Base-by-base conservation (phyloP, 2,113 vertebrate genomes). In the Corythaixoides concolor region DNA sequence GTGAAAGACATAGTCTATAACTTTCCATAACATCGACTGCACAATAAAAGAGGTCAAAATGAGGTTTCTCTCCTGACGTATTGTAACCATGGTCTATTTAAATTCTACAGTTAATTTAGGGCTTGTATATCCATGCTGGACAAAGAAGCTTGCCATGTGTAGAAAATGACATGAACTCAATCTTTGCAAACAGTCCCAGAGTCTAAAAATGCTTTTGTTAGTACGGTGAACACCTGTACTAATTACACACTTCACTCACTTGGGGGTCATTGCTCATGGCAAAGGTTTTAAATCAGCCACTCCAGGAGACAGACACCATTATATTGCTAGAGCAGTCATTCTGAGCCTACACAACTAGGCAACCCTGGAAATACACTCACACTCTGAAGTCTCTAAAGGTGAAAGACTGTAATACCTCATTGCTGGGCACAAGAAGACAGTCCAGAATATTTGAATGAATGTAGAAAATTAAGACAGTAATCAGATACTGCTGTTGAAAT, bases 201-300 rank as follows among this genome's bases (percentile, higher is more conserved):
- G 83, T 62, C 86, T 69, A 37, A 68, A 89, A 97, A 88, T 52
- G 53, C 93, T 93, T 95, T 94, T 95, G 90, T 97, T 93, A 75
- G 85, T 91, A 92, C 81, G 76, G 85, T 21, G 84, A 97, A 95
- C 96, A 97, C 97, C 96, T 97, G 97, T 97, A 95, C 94, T 93
- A 95, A 97, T 94, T 96, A 91, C 18, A 22, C 86, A 90, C 89
- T 92, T 89, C 33, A 85, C 85, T 97, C 95, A 80, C 87, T 89
- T 3, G 26, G 88, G 86, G 96, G 94, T 96, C 93, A 95, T 55
- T 69, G 75, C 88, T 91, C 72, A 75, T 93, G 95, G 95, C 94
- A 96, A 95, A 97, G 83, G 96, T 96, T 97, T 97, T 94, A 95
- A 97, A 97, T 96, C 93, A 96, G 92, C 69, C 92, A 79, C 87